phyloP scores from a whole-genome alignment of 2,888 invertebrate genomes.

The Nomada fucata region DNA sequence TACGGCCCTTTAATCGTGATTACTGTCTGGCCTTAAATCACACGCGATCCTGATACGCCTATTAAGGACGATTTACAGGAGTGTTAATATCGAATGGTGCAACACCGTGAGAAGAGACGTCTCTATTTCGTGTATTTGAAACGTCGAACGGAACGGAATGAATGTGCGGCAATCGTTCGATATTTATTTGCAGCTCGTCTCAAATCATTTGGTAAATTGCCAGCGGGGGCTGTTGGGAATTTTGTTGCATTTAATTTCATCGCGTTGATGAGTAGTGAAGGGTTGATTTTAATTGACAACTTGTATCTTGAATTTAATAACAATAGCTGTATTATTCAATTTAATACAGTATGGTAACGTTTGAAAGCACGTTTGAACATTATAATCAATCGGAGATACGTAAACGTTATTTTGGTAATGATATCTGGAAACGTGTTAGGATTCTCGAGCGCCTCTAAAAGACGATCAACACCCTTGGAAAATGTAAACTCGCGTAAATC shows the following conservation, averaged over 20 bases:
- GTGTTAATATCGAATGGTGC: slow-evolving; percentile 2
- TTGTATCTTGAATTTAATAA: too few relatives aligned
- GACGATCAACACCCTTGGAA: slow-evolving; percentile 6
- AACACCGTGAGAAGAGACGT: slow-evolving; percentile 6
- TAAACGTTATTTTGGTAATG: too few relatives aligned
- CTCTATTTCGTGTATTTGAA: neutral
- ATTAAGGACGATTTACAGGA: slow-evolving; percentile 48
- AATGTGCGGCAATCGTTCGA: neutral
- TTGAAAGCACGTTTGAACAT: too few relatives aligned
- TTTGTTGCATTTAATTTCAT: too few relatives aligned
- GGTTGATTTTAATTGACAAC: too few relatives aligned
- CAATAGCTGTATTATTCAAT: too few relatives aligned
- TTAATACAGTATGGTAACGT: too few relatives aligned
- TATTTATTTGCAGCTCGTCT: neutral
- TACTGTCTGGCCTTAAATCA: slow-evolving; percentile 47
- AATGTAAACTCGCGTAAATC: slow-evolving; percentile 55
- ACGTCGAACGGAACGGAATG: too few relatives aligned
- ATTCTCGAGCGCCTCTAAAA: neutral
- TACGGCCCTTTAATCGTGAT: slow-evolving; percentile 55
- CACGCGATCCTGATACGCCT: slow-evolving; percentile 49
- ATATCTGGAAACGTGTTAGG: neutral
- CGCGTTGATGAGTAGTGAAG: too few relatives aligned
- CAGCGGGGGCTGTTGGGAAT: too few relatives aligned
- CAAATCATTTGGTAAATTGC: neutral
- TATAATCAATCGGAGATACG: too few relatives aligned